phyloP scores from a whole-genome alignment of 1,140 invertebrate genomes.

The Yoshiicerus persimilis region DNA sequence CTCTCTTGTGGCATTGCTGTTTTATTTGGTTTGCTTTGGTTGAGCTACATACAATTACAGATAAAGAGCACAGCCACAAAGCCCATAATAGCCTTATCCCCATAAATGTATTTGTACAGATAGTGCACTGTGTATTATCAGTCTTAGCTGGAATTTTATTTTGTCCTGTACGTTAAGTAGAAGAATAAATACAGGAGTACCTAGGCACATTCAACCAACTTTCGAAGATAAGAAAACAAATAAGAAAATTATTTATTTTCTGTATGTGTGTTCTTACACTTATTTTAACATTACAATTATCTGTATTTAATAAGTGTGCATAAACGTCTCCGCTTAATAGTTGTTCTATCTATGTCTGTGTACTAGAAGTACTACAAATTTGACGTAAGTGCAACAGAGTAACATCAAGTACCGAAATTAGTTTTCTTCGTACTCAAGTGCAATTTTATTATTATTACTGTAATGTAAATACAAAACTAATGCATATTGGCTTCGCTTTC shows the following conservation, averaged over 20 bases:
- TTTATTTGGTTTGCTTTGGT: neutral
- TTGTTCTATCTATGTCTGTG: neutral
- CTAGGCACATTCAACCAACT: neutral
- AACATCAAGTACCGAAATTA: too few relatives aligned
- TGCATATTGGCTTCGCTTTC: too few relatives aligned
- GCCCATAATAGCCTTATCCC: neutral
- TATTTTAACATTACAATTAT: neutral
- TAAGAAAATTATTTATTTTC: neutral
- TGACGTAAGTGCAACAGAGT: too few relatives aligned
- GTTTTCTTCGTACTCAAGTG: too few relatives aligned
- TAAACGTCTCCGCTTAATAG: neutral
- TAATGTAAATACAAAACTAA: too few relatives aligned
- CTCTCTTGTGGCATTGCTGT: neutral
- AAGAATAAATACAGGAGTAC: neutral
- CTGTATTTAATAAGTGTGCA: neutral
- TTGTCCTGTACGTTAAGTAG: neutral
- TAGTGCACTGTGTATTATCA: neutral
- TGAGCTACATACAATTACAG: neutral
- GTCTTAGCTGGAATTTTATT: neutral
- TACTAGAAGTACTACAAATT: too few relatives aligned
- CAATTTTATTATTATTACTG: too few relatives aligned
- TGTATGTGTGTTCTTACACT: neutral
- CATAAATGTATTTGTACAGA: neutral
- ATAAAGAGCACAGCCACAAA: neutral
- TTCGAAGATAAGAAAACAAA: neutral